A percentile compares a stretch with the other conserved stretches of the same genome.
Evolutionary conservation across 2,113 vertebrate genomes (phyloP).

Genomic region (Heteronetta atricapilla): DNA sequence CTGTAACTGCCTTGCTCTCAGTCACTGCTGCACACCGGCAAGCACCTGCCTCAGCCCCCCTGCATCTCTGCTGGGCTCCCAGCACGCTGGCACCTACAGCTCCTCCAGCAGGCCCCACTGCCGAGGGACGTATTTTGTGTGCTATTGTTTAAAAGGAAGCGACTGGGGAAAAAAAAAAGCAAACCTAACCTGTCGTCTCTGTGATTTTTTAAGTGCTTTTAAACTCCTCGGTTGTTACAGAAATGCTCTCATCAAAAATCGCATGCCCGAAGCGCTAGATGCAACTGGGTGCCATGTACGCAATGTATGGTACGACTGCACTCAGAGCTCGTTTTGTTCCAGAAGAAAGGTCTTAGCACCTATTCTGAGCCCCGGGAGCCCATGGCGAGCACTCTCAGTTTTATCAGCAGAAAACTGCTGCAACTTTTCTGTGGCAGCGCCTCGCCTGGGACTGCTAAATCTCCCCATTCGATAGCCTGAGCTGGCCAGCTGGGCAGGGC

Average conservation of each 20-base stretch:
- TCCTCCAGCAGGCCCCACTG: not conserved
- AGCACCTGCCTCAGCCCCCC: not conserved
- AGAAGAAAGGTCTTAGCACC: not conserved
- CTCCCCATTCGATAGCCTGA: constrained; percentile 13
- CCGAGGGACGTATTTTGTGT: not conserved
- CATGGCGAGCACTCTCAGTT: not conserved
- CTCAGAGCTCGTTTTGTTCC: not conserved
- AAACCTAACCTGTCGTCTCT: not conserved
- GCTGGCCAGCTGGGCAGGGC: constrained; percentile 13
- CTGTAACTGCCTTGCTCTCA: not conserved
- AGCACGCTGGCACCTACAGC: not conserved
- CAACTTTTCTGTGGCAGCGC: not conserved
- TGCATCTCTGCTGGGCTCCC: not conserved
- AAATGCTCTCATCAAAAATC: not conserved
- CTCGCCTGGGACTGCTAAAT: constrained; percentile 13
- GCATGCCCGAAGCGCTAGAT: not conserved
- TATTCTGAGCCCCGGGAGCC: not conserved
- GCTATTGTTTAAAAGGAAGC: not conserved
- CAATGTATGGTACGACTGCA: not conserved
- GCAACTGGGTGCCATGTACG: not conserved
- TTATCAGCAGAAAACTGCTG: constrained; percentile 48
- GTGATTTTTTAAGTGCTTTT: not conserved
- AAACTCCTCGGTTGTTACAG: not conserved
- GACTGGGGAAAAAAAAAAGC: not conserved
- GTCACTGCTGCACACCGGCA: not conserved